These are phyloP conservation scores for Phyllotreta cruciferae DNA, from an alignment of 2,888 invertebrate species.

Conservation along the genomic window DNA sequence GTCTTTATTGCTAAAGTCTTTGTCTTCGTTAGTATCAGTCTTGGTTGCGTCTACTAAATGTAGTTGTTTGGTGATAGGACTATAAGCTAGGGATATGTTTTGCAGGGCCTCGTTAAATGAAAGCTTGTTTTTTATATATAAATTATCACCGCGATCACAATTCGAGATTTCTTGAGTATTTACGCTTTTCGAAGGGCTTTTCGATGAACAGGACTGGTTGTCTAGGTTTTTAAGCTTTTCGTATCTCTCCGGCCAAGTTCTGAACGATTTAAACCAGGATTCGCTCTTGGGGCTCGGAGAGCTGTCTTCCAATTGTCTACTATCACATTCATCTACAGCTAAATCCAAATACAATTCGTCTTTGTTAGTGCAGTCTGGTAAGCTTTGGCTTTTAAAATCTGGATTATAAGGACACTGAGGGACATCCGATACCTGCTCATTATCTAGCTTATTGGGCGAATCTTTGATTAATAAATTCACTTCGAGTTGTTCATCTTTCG, in stretches of 20 bases:
- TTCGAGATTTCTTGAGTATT: conserved; percentile 46
- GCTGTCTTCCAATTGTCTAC: conserved; percentile 22
- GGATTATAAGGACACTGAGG: conserved; percentile 31
- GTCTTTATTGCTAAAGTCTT: conserved; percentile 33
- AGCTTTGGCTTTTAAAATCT: conserved; percentile 57
- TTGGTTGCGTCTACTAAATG: conserved; percentile 66
- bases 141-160: conserved; percentile 45
- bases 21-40: conserved; percentile 21
- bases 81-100: conserved; percentile 77
- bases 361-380: conserved; percentile 58
- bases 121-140: conserved; percentile 62
- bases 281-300: conserved; percentile 38
- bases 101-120: conserved; percentile 74
- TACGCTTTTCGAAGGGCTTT: conserved; percentile 32
- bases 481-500: conserved; percentile 29
- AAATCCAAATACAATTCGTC: conserved; percentile 12
- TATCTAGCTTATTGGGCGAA: conserved; percentile 22
- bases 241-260: conserved; percentile 63
- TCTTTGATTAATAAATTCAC: conserved; percentile 25
- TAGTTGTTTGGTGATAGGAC: conserved; percentile 75
- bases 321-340: conserved; percentile 31
- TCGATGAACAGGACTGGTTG: conserved; percentile 1
- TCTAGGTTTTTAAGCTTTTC: conserved; percentile 55
- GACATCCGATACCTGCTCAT: conserved; percentile 32
- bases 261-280: conserved; percentile 62